Percentiles rank a stretch among this genome's conserved stretches.
Evolutionary conservation across 2,797 vertebrate species (phyloP).

Genomic region (Oreortyx pictus): DNA sequence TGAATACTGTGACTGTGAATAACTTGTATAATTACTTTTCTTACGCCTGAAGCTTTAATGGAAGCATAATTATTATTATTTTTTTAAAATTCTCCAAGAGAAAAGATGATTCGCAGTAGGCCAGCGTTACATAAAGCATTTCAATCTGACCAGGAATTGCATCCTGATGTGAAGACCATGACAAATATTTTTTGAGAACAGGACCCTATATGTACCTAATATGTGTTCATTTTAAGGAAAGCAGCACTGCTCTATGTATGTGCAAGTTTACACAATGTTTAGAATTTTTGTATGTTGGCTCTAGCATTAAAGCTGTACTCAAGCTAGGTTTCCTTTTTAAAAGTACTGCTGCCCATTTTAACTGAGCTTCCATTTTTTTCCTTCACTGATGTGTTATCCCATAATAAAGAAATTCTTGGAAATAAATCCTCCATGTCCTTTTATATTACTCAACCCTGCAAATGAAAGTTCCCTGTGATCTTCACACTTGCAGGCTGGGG

Average conservation of each 20-base stretch:
- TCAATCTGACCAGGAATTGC: too few relatives aligned
- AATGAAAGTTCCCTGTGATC: not conserved
- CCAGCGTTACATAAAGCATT: too few relatives aligned
- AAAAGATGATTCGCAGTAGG: not conserved
- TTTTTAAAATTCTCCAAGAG: not conserved
- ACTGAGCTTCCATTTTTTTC: not conserved
- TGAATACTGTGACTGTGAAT: conserved; percentile 17
- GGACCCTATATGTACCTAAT: too few relatives aligned
- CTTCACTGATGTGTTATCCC: not conserved
- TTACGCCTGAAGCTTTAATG: conserved; percentile 1
- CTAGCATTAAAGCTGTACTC: not conserved
- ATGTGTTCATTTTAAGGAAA: too few relatives aligned
- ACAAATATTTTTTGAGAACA: too few relatives aligned
- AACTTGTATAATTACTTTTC: not conserved
- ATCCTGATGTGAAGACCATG: too few relatives aligned
- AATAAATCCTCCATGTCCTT: not conserved
- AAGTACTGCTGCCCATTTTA: not conserved
- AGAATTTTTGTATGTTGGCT: not conserved
- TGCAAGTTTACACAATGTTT: not conserved
- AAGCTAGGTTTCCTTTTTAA: not conserved
- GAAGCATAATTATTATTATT: not conserved
- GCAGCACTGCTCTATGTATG: too few relatives aligned
- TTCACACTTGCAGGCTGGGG: not conserved
- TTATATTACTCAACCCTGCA: not conserved
- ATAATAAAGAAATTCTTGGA: not conserved